Base-by-base conservation (phyloP, 1,140 invertebrate genomes). In the Meloidogyne floridensis region DNA sequence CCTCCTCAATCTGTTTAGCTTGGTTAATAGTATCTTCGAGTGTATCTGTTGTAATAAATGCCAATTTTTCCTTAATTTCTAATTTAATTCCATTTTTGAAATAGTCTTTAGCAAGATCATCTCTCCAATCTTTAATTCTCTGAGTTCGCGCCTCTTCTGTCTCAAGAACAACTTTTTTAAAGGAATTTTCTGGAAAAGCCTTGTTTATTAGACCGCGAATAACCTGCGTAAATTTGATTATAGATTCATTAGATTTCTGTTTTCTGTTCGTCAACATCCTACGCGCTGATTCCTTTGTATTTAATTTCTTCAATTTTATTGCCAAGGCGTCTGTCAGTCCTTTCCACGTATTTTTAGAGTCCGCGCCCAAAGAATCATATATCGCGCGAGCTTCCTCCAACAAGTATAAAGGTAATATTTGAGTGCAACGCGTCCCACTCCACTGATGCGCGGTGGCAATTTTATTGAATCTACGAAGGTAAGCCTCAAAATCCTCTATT, bases 381-480 rank as follows among this genome's bases (percentile, higher is more conserved):
- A 77, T 65, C 4, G 76, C 54, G 10, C 54, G 20, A 2, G 76
- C 76, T 5, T 51, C 9, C 13, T 70, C 76, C 5, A 59, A n/a
- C 15, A 77, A n/a, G 13, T 59, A 77, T 18, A 77, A 4, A 1
- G 76, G 76, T 13, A 77, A 70, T n/a, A 77, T 77, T 18, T 77
- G 76, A 0, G 76, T 18, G 70, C 76, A 65, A 0, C 76, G 43
- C 11, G 20, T 51, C 15, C 3, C 56, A 5, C 9, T n/a, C 76
- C 76, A 77, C 3, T 15, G 56, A 6, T 77, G 54, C 0, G 76
- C 76, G 3, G 76, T 77, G 0, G 76, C 54, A 2, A 77, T 15
- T 10, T 54, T 13, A 77, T 77, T 77, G 54, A 77, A 77, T 4
- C 3, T 11, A 20, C 56, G 69, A 2, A 77, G 18, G 69, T 77